These are phyloP conservation scores for Chlorops oryzae DNA, from an alignment of 1,140 invertebrate genomes.

Conservation along the genomic window DNA sequence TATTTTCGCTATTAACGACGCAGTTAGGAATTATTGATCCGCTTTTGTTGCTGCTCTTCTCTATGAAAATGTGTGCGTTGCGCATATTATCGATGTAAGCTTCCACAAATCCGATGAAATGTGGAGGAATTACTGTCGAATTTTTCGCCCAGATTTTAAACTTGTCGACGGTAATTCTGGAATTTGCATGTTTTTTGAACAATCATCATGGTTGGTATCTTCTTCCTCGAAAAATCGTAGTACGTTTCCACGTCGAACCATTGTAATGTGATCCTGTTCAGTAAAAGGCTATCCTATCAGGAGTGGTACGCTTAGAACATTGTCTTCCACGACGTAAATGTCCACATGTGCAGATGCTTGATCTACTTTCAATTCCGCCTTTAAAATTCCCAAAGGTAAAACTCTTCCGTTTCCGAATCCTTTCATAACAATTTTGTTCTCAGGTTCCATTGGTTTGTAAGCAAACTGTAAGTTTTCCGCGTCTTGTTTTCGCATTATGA, in stretches of 20 bases:
- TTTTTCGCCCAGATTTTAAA: constrained; percentile 1
- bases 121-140: not conserved
- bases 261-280: constrained; percentile 5
- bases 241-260: not conserved
- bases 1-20: too few species aligned
- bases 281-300: constrained; percentile 4
- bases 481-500: too few species aligned
- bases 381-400: too few species aligned
- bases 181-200: not conserved
- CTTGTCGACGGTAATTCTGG: not conserved
- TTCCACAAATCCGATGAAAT: constrained; percentile 5
- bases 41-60: too few species aligned
- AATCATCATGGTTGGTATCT: not conserved
- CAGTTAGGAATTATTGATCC: too few species aligned
- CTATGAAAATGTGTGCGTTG: too few species aligned
- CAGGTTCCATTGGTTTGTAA: too few species aligned
- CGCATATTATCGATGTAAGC: too few species aligned
- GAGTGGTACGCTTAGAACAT: not conserved
- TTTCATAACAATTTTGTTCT: too few species aligned
- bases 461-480: too few species aligned
- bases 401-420: too few species aligned
- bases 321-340: not conserved
- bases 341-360: not conserved
- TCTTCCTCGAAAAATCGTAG: not conserved
- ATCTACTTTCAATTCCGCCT: not conserved